Base-by-base conservation (phyloP, 2,888 invertebrate species). In the Drosophila vallismaia region DNA sequence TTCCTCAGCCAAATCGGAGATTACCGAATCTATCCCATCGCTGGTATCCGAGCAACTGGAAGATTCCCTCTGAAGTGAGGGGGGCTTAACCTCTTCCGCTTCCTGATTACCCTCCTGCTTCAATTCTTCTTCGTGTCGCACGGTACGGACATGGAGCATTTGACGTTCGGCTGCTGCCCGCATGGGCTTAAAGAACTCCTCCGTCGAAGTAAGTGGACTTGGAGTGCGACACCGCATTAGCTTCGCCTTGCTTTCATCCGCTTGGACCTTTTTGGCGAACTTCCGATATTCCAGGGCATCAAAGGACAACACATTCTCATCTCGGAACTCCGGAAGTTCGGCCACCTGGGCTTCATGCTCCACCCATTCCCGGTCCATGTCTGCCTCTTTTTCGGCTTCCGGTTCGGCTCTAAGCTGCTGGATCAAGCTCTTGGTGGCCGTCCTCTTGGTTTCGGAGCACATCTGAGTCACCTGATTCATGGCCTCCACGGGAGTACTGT, bases 1-100 rank as follows among this genome's bases (percentile, higher is more conserved):
- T 50, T 91, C 91, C 50, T 90, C 90, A 2, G 90, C 89, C 53
- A 91, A 63, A 62, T 91, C 90, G 0, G 91, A 91, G 52, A 90
- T 89, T 3, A 89, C 89, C 1, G 91, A 91, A 10, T 91, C 91
- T 4, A 89, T 86, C 33, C 87, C 90, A 71, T 90, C 88, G 57
- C 90, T 91, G 0, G 88, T 91, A 52, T 91, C 90, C 4, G 91
- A 91, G 24, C 88, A 89, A 7, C 60, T 79, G 0, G 91, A 90
- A 4, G 64, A 64, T 45, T 88, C 81, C 7, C 89, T 81, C 9
- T 87, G 77, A 14, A 88, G 76, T 8, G 73, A 75, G 0, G 76
- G 69, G 1, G 63, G 48, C 4, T 14, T 8, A 12, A 46, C 28
- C n/a, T 29, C 28, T 9, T 51, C 14, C 12, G 12, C 48, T 6